Evolutionary conservation across 2,888 invertebrate genomes (phyloP).

Genomic region (Noctua janthina): DNA sequence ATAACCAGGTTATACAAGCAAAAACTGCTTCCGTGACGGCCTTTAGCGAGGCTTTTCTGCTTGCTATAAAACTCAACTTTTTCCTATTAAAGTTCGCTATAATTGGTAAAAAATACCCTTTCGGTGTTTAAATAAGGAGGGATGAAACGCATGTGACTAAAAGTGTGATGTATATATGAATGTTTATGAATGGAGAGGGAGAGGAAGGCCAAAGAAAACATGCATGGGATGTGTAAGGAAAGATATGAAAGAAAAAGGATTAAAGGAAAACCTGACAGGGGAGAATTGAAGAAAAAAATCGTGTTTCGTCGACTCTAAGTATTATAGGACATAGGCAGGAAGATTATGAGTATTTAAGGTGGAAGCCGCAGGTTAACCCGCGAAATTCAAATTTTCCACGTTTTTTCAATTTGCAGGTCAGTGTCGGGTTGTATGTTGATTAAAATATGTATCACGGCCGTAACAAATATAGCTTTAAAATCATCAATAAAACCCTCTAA

Average conservation of each 20-base stretch:
- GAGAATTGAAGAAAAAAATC: background rate
- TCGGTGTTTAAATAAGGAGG: background rate
- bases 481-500: no score
- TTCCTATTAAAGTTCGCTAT: conserved; percentile 35
- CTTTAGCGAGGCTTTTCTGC: conserved; percentile 29
- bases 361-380: no score
- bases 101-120: conserved; percentile 7
- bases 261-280: background rate
- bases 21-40: conserved; percentile 33
- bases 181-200: background rate
- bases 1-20: conserved; percentile 51
- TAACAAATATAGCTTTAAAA: no score
- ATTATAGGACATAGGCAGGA: no score
- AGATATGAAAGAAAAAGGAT: background rate
- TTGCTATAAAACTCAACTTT: conserved; percentile 35
- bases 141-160: background rate
- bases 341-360: no score
- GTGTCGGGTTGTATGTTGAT: no score
- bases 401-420: no score
- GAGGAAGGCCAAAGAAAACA: background rate
- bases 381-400: no score
- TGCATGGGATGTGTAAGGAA: background rate
- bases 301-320: no score
- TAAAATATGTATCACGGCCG: no score
- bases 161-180: background rate